phyloP scores from a whole-genome alignment of 2,888 invertebrate genomes.

The Ormyrus pomaceus region DNA sequence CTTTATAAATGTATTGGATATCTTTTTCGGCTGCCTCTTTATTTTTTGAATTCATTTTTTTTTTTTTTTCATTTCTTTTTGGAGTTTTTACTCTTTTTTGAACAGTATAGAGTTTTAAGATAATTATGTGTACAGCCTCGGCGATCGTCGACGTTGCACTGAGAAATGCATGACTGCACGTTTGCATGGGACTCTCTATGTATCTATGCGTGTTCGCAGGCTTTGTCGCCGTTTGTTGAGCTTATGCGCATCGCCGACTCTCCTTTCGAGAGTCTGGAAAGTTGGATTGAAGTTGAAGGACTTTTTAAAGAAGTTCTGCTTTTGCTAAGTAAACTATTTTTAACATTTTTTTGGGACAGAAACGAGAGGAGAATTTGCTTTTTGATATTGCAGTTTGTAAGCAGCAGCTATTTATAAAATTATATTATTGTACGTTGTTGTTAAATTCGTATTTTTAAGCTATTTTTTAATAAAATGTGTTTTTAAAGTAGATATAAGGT shows the following conservation, averaged over 20 bases:
- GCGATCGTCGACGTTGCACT: conserved; percentile 34
- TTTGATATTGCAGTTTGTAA: too few relatives aligned
- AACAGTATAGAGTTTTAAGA: conserved; percentile 4
- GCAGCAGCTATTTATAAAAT: too few relatives aligned
- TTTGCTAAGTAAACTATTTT: background rate
- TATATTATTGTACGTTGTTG: too few relatives aligned
- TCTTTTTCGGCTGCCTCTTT: too few relatives aligned
- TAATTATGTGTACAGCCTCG: conserved; percentile 14
- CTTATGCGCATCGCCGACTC: conserved; percentile 23
- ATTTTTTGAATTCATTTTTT: background rate
- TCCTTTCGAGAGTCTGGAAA: background rate
- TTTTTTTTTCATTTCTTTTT: background rate
- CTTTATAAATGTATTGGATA: too few relatives aligned
- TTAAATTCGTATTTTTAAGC: too few relatives aligned
- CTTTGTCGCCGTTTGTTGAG: conserved; percentile 8
- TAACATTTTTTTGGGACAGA: too few relatives aligned
- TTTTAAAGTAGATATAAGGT: too few relatives aligned
- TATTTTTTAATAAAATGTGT: too few relatives aligned
- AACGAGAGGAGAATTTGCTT: too few relatives aligned
- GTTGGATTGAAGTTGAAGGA: conserved; percentile 3
- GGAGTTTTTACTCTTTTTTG: background rate
- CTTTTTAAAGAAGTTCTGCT: background rate
- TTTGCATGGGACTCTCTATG: conserved; percentile 22
- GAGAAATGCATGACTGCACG: conserved; percentile 45
- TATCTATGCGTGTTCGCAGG: background rate